phyloP scores from a whole-genome alignment of 2,113 vertebrate species.

The Stegastes partitus region DNA sequence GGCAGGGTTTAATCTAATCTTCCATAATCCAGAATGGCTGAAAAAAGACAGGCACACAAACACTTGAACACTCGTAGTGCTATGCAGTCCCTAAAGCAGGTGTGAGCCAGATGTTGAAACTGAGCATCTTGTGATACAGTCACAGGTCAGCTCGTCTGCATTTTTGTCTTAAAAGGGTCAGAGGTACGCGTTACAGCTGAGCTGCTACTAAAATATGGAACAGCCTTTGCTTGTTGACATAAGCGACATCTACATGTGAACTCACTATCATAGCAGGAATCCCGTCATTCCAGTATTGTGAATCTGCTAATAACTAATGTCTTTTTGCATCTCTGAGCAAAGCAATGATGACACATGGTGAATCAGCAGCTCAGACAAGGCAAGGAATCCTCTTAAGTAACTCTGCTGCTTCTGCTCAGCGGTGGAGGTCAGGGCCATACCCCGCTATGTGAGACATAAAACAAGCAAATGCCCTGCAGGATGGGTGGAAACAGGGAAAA shows the following conservation, averaged over 20 bases:
- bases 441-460: slow-evolving; percentile 43
- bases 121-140: slow-evolving; percentile 12
- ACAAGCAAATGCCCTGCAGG: slow-evolving; percentile 53
- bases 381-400: slow-evolving; percentile 76
- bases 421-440: slow-evolving; percentile 54
- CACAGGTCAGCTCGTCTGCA: not conserved
- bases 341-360: slow-evolving; percentile 70
- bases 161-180: slow-evolving; percentile 1
- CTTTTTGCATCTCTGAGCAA: slow-evolving; percentile 47
- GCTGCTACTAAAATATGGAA: not conserved
- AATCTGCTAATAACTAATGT: slow-evolving; percentile 14
- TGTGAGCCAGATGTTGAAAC: slow-evolving; percentile 42
- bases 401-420: slow-evolving; percentile 52
- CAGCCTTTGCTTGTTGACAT: slow-evolving; percentile 3
- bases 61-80: slow-evolving; percentile 23
- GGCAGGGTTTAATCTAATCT: slow-evolving; percentile 81
- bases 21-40: slow-evolving; percentile 77
- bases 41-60: slow-evolving; percentile 61
- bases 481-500: slow-evolving; percentile 55
- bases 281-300: slow-evolving; percentile 14
- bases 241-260: not conserved
- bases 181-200: not conserved
- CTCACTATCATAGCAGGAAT: slow-evolving; percentile 20
- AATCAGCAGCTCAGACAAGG: slow-evolving; percentile 75
- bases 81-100: not conserved